A percentile compares a stretch with the other conserved stretches of the same genome.
These are phyloP conservation scores for Mesoligia furuncula DNA, from an alignment of 2,888 invertebrate genomes.

Conservation along the genomic window DNA sequence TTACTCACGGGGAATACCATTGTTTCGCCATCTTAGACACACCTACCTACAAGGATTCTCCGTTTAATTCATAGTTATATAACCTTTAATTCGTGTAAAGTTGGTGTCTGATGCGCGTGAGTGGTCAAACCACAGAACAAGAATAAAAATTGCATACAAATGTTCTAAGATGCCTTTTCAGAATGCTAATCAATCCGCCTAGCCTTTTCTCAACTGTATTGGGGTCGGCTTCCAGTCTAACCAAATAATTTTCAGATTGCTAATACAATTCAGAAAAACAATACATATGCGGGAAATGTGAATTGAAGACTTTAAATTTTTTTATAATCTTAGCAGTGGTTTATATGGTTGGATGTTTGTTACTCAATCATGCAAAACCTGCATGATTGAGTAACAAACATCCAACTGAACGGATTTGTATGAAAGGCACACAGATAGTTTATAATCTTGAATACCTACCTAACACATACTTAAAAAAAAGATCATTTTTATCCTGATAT, in stretches of 20 bases:
- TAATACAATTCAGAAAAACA: neutral
- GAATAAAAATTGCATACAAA: neutral
- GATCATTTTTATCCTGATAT: no score
- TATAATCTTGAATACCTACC: no score
- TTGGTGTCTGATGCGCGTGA: neutral
- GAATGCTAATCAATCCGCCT: neutral
- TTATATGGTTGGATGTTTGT: neutral
- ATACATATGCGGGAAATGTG: neutral
- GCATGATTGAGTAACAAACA: no score
- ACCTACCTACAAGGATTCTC: constrained; percentile 30
- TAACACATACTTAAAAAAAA: no score
- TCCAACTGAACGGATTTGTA: no score
- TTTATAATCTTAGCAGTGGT: neutral
- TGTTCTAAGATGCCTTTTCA: neutral
- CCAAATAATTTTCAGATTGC: neutral
- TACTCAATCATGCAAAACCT: no score
- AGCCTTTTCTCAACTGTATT: neutral
- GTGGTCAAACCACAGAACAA: neutral
- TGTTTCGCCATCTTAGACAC: constrained; percentile 21
- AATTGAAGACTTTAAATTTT: neutral
- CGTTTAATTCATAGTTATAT: constrained; percentile 14
- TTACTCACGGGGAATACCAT: constrained; percentile 46
- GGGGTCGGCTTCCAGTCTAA: neutral
- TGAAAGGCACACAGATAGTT: no score
- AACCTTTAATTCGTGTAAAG: constrained; percentile 1